phyloP scores from a whole-genome alignment of 2,797 vertebrate species.

The Coracias cyanogaster region DNA sequence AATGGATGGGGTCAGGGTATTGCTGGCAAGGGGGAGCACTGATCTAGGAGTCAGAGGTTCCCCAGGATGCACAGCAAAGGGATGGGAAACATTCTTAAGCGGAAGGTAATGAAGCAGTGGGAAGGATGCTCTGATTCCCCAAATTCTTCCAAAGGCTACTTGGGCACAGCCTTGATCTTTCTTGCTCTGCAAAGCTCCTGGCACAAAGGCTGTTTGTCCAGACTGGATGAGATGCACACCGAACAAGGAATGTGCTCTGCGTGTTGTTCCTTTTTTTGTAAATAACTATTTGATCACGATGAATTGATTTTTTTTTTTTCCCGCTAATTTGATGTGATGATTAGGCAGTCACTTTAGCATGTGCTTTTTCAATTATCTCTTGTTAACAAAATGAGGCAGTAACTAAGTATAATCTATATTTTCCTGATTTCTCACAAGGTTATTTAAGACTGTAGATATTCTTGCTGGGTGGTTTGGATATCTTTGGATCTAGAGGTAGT shows the following conservation, averaged over 20 bases:
- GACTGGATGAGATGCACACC: background rate
- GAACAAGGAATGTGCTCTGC: background rate
- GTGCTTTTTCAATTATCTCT: conserved; percentile 44
- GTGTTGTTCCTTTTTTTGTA: background rate
- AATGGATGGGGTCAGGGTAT: background rate
- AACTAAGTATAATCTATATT: conserved; percentile 18
- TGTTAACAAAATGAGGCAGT: conserved; percentile 40
- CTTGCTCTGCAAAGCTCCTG: background rate
- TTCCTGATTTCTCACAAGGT: conserved; percentile 1
- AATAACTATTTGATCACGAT: background rate
- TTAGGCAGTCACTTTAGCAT: conserved; percentile 31
- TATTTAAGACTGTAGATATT: background rate
- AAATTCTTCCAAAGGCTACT: background rate
- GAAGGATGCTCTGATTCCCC: background rate
- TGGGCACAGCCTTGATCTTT: background rate
- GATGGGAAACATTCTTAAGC: background rate
- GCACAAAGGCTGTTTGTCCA: background rate
- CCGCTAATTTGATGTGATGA: conserved; percentile 10
- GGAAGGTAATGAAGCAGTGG: background rate
- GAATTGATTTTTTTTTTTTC: background rate
- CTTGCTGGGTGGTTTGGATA: background rate
- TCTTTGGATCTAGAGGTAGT: background rate
- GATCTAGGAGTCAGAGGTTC: background rate
- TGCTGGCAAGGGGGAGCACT: background rate
- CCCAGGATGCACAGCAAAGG: background rate